Conservation (phyloP, 2,888 invertebrate species). For the Ethmia dodecea region DNA sequence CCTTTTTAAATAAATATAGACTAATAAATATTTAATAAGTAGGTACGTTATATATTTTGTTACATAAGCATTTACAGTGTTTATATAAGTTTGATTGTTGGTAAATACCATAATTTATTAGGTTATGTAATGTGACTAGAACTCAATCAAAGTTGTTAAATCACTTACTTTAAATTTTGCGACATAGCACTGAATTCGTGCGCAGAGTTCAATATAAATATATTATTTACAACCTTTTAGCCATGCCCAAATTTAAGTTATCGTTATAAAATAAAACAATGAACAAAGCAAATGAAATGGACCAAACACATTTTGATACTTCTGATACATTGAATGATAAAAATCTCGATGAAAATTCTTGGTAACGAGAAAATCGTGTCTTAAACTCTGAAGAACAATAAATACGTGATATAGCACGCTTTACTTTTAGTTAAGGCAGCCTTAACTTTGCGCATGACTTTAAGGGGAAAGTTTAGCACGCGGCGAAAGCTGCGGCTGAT, state of each 20-base stretch:
- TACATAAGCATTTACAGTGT: constrained; percentile 27
- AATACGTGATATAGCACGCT: constrained; percentile 27
- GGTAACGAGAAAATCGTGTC: constrained; percentile 29
- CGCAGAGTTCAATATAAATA: constrained; percentile 5
- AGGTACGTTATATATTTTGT: constrained; percentile 5
- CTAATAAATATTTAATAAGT: not conserved
- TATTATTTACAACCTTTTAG: constrained; percentile 9
- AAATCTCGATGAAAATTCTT: constrained; percentile 8
- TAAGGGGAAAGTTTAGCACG: constrained; percentile 55
- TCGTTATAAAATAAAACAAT: constrained; percentile 7
- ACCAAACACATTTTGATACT: constrained; percentile 4
- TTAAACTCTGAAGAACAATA: constrained; percentile 35
- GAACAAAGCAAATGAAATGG: too few species aligned
- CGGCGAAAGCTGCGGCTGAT: constrained; percentile 47
- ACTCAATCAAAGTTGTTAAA: constrained; percentile 8
- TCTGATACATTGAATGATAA: constrained; percentile 1
- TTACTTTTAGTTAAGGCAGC: constrained; percentile 19
- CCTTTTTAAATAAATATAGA: constrained; percentile 4
- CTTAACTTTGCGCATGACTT: constrained; percentile 48
- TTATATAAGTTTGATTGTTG: constrained; percentile 22
- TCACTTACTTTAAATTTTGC: constrained; percentile 2
- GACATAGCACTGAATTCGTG: constrained; percentile 12
- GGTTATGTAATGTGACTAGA: constrained; percentile 18
- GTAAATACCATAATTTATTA: constrained; percentile 15
- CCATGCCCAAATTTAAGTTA: not conserved